A percentile compares a stretch with the other conserved stretches of the same genome.
phyloP scores from a whole-genome alignment of 2,113 vertebrate genomes.

The Condylura cristata region DNA sequence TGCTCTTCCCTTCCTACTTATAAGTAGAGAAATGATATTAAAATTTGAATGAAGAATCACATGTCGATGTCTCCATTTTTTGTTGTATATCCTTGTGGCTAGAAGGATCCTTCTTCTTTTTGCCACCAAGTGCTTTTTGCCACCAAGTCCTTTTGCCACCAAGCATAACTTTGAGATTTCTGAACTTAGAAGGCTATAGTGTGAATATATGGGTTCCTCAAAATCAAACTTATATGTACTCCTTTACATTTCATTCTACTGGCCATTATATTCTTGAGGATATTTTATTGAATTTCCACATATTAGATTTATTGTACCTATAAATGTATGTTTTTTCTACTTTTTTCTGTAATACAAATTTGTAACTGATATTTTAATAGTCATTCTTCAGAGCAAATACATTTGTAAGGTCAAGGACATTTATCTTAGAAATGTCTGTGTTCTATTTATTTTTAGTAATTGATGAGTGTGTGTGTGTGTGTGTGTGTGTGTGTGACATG shows the following conservation, averaged over 20 bases:
- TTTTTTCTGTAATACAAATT: neutral
- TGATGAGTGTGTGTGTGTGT: too few relatives aligned
- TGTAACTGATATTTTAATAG: neutral
- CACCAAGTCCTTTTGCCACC: neutral
- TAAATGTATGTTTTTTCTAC: neutral
- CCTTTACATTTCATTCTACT: neutral
- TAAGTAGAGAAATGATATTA: neutral
- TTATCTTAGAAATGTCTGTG: neutral
- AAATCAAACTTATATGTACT: neutral
- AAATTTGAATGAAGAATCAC: neutral
- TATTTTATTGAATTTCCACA: neutral
- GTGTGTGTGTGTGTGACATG: neutral
- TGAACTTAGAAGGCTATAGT: neutral
- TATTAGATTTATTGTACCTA: neutral
- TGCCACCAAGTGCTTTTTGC: neutral
- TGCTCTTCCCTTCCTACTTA: neutral
- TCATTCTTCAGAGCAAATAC: neutral
- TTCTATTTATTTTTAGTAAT: neutral
- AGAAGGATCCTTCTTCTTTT: neutral
- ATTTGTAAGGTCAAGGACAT: neutral
- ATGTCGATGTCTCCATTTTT: neutral
- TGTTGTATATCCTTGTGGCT: neutral
- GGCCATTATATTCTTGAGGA: neutral
- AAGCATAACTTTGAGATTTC: rapidly evolving
- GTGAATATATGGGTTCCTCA: neutral